phyloP scores from a whole-genome alignment of 2,888 invertebrate species.

The Melieria crassipennis region DNA sequence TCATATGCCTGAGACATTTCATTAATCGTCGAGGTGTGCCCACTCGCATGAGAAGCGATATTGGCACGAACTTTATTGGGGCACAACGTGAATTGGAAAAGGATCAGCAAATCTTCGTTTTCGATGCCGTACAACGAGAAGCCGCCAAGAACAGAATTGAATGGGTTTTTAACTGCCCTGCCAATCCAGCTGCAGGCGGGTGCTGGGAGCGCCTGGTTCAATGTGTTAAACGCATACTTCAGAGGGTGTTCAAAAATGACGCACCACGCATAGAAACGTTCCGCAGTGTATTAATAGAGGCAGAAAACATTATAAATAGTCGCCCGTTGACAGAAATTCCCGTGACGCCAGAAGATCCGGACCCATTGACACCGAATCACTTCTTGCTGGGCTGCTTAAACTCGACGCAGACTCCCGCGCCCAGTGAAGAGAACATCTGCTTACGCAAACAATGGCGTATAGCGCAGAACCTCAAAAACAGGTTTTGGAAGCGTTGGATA shows the following conservation, averaged over 20 bases:
- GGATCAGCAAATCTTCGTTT: constrained; percentile 30
- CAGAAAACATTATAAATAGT: constrained; percentile 39
- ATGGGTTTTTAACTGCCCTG: constrained; percentile 37
- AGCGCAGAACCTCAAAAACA: constrained; percentile 31
- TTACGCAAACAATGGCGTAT: constrained; percentile 37
- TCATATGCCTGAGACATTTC: neutral
- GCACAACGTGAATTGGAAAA: constrained; percentile 30
- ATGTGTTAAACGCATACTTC: neutral
- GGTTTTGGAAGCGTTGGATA: constrained; percentile 31
- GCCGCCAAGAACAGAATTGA: constrained; percentile 29
- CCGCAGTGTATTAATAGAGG: constrained; percentile 17
- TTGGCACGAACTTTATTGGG: constrained; percentile 32
- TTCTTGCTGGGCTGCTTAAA: constrained; percentile 38
- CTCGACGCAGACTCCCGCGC: constrained; percentile 30
- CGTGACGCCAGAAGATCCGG: constrained; percentile 14
- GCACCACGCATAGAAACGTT: too few relatives aligned
- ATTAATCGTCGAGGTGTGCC: neutral
- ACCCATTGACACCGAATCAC: constrained; percentile 36
- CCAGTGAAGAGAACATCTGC: constrained; percentile 21
- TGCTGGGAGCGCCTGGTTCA: constrained; percentile 42
- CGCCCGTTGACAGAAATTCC: constrained; percentile 24
- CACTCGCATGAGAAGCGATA: constrained; percentile 33
- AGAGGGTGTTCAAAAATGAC: too few relatives aligned
- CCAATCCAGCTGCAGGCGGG: constrained; percentile 43
- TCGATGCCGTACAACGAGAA: constrained; percentile 22